These are phyloP conservation scores for Gallinago undulata DNA, from an alignment of 2,113 vertebrate genomes.

Conservation along the genomic window DNA sequence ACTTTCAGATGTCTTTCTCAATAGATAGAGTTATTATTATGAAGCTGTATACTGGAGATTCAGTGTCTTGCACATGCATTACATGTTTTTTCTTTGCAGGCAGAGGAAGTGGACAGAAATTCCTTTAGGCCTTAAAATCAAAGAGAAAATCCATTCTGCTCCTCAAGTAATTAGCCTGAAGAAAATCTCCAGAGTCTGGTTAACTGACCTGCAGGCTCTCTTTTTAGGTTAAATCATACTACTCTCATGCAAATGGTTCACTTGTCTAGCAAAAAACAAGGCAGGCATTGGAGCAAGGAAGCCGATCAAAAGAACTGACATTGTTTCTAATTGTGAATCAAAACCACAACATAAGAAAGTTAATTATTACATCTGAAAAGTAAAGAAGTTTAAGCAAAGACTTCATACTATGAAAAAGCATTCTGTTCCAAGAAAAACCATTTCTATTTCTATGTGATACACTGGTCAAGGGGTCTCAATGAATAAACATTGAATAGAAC, in stretches of 20 bases:
- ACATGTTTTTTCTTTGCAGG: not conserved
- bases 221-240: not conserved
- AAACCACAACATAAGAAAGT: not conserved
- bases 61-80: not conserved
- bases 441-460: not conserved
- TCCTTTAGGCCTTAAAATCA: constrained; percentile 25
- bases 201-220: not conserved
- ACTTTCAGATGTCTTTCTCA: not conserved
- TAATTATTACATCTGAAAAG: not conserved
- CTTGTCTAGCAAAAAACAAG: not conserved
- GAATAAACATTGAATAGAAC: not conserved
- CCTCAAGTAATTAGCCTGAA: not conserved
- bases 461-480: not conserved
- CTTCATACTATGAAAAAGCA: not conserved
- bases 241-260: not conserved
- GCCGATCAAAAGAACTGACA: not conserved
- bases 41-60: not conserved
- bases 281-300: not conserved
- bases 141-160: constrained; percentile 18
- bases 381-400: not conserved
- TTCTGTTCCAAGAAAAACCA: not conserved
- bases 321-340: not conserved
- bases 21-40: not conserved
- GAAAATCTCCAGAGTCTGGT: not conserved
- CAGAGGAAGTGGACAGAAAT: not conserved